Evolutionary conservation across 2,113 vertebrate genomes (phyloP), one percentile per base, ranked within the genome.

Genomic region (Isichthys henryi): DNA sequence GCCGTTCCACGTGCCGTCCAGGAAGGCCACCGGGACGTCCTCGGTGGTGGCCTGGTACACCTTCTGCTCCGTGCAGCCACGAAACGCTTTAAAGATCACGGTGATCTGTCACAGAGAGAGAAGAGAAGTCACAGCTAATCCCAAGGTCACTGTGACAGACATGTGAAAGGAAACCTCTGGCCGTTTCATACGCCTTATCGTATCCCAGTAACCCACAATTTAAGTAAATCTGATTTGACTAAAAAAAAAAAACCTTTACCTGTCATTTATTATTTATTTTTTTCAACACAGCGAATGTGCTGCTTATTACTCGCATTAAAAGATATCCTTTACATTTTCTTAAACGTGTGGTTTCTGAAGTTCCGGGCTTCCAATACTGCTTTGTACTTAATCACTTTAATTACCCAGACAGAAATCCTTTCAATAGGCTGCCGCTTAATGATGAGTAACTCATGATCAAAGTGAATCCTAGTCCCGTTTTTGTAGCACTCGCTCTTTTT

Each of bases 31-130:
- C 0, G 96, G 96, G 48, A 97, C 93, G 88, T 96, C 96, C 31
- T 96, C 95, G 0, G 96, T 96, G 45, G 95, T 96, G 88, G 96
- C 96, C 92, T 97, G 96, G 92, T 97, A 97, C 9, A 96, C 96
- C 92, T 96, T 96, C 94, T 97, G 96, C 87, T 97, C 96, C 0
- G 96, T 96, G 90, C 96, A 97, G 90, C 96, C 96, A 0, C 93
- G 94, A 91, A 94, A 97, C 0, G 94, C 94, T 93, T 97, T 97
- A 90, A 97, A 97, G 92, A 97, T 97, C 87, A 97, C 95, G 0
- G 96, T 97, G 92, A 97, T 96, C 96, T 97, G 92, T 35, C 88
- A 92, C 1, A 80, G 46, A 15, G n/a, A 31, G 90, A 3, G n/a
- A 49, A 48, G 66, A 52, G 46, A 0, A 90, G 86, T 74, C 48